A percentile compares a stretch with the other conserved stretches of the same genome.
phyloP scores from a whole-genome alignment of 1,140 invertebrate genomes.

The Rhynchophorus ferrugineus region DNA sequence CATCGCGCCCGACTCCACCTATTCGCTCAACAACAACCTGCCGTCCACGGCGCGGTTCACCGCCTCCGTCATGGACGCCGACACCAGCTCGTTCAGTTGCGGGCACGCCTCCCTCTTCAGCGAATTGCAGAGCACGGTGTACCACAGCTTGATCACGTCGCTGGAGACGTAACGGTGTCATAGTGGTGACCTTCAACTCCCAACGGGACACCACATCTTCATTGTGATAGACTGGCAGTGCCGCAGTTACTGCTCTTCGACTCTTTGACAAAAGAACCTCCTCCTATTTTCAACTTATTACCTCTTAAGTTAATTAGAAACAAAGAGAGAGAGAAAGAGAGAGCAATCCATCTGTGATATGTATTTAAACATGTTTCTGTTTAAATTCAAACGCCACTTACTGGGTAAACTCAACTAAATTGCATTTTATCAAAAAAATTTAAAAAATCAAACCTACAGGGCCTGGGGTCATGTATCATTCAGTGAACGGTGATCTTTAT shows the following conservation, averaged over 20 bases:
- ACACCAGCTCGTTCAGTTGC: constrained; percentile 43
- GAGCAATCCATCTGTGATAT: constrained; percentile 18
- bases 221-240: neutral
- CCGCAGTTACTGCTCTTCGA: neutral
- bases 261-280: too few species aligned
- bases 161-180: constrained; percentile 46
- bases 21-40: constrained; percentile 32
- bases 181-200: too few species aligned
- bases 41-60: constrained; percentile 14
- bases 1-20: constrained; percentile 13
- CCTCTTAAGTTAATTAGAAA: neutral
- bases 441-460: too few species aligned
- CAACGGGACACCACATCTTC: neutral
- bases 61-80: constrained; percentile 25
- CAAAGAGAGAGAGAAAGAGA: constrained; percentile 3
- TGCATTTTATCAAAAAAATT: too few species aligned
- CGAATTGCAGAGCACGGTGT: constrained; percentile 52
- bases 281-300: neutral
- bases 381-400: too few species aligned
- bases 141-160: constrained; percentile 51
- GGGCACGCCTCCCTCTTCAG: constrained; percentile 52
- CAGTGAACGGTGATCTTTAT: too few species aligned
- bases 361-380: too few species aligned
- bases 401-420: too few species aligned
- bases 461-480: too few species aligned